Base-by-base conservation (phyloP, 1,140 invertebrate species). In the Phthorimaea operculella region DNA sequence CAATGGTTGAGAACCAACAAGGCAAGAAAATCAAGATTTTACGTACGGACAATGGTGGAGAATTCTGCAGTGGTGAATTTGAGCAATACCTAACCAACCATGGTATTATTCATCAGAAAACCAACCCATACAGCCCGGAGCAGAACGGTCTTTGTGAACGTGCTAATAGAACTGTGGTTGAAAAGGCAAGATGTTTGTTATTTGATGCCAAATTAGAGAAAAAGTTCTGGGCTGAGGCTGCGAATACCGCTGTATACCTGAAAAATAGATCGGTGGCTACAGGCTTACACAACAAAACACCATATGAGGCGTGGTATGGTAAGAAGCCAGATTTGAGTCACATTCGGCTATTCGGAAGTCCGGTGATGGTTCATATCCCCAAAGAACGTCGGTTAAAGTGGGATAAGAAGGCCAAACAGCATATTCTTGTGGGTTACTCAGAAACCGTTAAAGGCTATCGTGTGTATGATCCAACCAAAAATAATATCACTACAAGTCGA, bases 81-180 rank as follows among this genome's bases (percentile, higher is more conserved):
- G 55, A 60, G 14, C 42, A 70, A 15, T 33, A 66, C 5, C 49
- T 65, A 6, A 21, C 62, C 16, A 34, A 51, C 17, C 21, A 57
- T 39, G 68, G 72, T 3, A 70, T 83, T 9, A 49, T 16, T 4
- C 71, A 83, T 61, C 64, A 77, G 51, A 63, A 48, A 16, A 71
- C 64, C 11, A 60, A 64, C 12, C 55, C 71, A 1, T 86, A 86
- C 59, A 79, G 69, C 11, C 76, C 82, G 6, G 54, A 88, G 57
- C 73, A 84, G 59, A 88, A 87, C 65, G 78, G 79, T 12, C 8
- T 49, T 2, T 21, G 11, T 18, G 56, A 58, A 49, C 34, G 56
- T 15, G 18, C 34, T 15, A 58, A 58, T 14, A 16, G 54, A 54
- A 42, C 67, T 66, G 10, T 86, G 83, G 58, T 57, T 63, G 51